These are phyloP conservation scores for Osedax frankpressi DNA, from an alignment of 2,888 invertebrate species.

Conservation along the genomic window DNA sequence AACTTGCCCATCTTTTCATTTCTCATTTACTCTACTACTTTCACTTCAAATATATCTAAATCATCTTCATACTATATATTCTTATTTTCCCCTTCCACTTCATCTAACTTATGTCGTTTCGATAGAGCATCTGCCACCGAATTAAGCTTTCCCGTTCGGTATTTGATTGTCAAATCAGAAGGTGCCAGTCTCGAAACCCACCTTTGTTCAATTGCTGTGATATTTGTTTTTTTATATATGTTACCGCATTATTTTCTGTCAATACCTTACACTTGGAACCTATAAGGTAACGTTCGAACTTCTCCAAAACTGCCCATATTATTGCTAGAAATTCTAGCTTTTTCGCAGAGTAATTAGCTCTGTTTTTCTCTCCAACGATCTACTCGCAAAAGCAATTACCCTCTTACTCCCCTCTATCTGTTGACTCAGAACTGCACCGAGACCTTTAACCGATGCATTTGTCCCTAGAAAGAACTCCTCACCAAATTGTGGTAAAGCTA, in stretches of 20 bases:
- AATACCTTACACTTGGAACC: background rate
- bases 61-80: background rate
- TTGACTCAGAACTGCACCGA: no score
- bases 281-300: background rate
- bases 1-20: background rate
- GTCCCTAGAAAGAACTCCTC: no score
- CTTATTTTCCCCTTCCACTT: background rate
- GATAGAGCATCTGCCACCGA: background rate
- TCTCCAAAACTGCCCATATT: background rate
- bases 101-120: background rate
- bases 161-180: background rate
- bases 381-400: no score
- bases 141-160: background rate
- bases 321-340: no score
- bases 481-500: no score
- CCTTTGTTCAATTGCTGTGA: background rate
- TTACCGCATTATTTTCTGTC: background rate
- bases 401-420: no score
- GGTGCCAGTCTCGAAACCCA: background rate
- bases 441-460: no score
- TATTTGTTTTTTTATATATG: background rate
- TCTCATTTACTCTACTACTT: background rate
- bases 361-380: no score
- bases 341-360: no score
- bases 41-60: background rate